These are phyloP conservation scores for Drosophila sproati DNA, from an alignment of 1,140 invertebrate species.

Conservation along the genomic window DNA sequence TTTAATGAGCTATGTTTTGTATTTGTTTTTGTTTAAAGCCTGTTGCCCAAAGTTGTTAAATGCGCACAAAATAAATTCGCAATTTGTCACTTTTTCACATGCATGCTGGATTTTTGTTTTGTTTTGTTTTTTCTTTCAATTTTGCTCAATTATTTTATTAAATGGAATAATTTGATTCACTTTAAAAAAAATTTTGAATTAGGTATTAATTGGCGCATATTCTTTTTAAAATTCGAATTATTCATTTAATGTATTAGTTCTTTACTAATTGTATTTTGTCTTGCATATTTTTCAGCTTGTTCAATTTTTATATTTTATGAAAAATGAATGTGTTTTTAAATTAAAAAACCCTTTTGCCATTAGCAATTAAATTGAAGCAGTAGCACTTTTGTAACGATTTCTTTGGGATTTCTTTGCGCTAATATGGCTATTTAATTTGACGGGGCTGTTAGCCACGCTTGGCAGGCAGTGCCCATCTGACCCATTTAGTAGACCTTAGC, in stretches of 20 bases:
- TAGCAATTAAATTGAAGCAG: not conserved
- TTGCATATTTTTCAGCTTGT: not conserved
- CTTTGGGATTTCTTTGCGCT: not conserved
- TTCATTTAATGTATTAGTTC: too few relatives aligned
- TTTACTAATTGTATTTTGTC: not conserved
- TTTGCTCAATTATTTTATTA: constrained; percentile 22
- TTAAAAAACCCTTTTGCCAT: not conserved
- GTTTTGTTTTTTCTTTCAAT: constrained; percentile 5
- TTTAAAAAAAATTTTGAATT: not conserved
- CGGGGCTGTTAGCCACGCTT: constrained; percentile 8
- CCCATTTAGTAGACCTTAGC: constrained; percentile 33
- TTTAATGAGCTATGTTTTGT: constrained; percentile 57
- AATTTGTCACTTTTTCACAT: not conserved
- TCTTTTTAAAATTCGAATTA: too few relatives aligned
- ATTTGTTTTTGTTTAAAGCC: constrained; percentile 16
- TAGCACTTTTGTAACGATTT: too few relatives aligned
- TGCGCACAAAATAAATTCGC: constrained; percentile 9
- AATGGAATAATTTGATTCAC: constrained; percentile 5
- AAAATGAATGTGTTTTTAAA: not conserved
- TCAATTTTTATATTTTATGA: too few relatives aligned
- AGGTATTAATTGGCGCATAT: not conserved
- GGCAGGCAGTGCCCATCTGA: constrained; percentile 26
- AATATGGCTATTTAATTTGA: constrained; percentile 22
- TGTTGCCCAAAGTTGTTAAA: constrained; percentile 31
- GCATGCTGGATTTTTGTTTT: not conserved